A percentile compares a stretch with the other conserved stretches of the same genome.
Evolutionary conservation across 2,888 invertebrate species (phyloP).

Genomic region (Odontocolon sp.): DNA sequence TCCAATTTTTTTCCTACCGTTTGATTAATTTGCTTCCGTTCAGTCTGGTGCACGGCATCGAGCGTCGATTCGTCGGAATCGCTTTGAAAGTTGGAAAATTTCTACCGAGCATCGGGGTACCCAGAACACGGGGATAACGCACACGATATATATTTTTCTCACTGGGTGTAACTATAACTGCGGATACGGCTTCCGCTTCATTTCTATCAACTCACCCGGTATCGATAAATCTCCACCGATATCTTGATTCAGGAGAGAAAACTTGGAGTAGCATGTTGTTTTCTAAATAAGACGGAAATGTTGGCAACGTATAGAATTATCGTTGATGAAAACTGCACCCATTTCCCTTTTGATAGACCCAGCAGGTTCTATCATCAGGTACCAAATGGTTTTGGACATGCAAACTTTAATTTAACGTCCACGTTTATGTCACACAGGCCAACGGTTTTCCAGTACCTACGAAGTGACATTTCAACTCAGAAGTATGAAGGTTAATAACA

Average conservation of each 20-base stretch:
- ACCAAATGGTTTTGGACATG: background rate
- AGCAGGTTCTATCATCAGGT: background rate
- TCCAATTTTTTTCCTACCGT: slow-evolving; percentile 65
- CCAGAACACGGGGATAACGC: background rate
- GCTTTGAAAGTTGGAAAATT: slow-evolving; percentile 60
- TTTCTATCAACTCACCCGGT: background rate
- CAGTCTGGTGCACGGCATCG: background rate
- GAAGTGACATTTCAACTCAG: background rate
- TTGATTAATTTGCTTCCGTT: slow-evolving; percentile 72
- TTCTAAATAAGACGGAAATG: no score
- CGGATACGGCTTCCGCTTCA: no score
- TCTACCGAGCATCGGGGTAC: background rate
- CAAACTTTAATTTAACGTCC: background rate
- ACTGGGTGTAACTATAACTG: no score
- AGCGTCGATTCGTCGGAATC: slow-evolving; percentile 25
- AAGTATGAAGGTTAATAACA: slow-evolving; percentile 10
- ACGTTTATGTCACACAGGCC: background rate
- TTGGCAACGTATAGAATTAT: no score
- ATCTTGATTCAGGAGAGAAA: background rate
- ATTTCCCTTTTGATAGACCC: background rate
- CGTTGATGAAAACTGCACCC: no score
- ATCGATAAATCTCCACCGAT: background rate
- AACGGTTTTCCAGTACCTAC: no score
- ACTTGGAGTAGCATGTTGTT: no score
- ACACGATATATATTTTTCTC: background rate